phyloP scores from a whole-genome alignment of 1,140 invertebrate genomes.

The Drosophila nebulosa region DNA sequence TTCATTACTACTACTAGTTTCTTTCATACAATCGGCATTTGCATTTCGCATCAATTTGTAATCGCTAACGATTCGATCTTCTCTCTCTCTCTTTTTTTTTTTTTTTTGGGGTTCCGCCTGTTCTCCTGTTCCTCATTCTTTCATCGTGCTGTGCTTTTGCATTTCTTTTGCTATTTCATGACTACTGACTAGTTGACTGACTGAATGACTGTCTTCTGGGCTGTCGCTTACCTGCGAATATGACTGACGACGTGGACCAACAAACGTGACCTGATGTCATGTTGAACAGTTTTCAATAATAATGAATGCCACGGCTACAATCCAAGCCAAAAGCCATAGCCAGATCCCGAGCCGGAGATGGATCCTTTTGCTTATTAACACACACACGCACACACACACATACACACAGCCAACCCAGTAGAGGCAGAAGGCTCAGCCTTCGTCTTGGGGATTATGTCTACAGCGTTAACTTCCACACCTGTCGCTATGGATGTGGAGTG shows the following conservation, averaged over 20 bases:
- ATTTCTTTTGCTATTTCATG: no score
- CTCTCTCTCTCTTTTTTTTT: no score
- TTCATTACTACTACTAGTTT: no score
- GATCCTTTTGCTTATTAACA: slow-evolving; percentile 60
- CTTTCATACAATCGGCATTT: no score
- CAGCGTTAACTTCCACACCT: neutral
- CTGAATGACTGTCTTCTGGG: neutral
- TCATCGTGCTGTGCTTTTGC: no score
- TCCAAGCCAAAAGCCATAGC: neutral
- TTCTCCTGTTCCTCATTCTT: no score
- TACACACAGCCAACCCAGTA: neutral
- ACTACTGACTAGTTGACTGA: slow-evolving; percentile 27
- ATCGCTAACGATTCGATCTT: no score
- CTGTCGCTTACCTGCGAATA: neutral
- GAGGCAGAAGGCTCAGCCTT: neutral
- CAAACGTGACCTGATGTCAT: slow-evolving; percentile 69
- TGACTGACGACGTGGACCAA: slow-evolving; percentile 23
- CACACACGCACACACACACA: no score
- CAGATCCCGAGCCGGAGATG: slow-evolving; percentile 1
- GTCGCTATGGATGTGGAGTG: neutral
- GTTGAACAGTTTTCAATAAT: slow-evolving; percentile 77
- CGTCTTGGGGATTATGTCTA: slow-evolving; percentile 59
- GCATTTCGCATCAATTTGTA: no score
- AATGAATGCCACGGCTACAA: slow-evolving; percentile 24
- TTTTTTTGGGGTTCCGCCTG: no score